These are phyloP conservation scores for Drosophila kanapiae DNA, from an alignment of 1,140 invertebrate genomes.

Conservation along the genomic window DNA sequence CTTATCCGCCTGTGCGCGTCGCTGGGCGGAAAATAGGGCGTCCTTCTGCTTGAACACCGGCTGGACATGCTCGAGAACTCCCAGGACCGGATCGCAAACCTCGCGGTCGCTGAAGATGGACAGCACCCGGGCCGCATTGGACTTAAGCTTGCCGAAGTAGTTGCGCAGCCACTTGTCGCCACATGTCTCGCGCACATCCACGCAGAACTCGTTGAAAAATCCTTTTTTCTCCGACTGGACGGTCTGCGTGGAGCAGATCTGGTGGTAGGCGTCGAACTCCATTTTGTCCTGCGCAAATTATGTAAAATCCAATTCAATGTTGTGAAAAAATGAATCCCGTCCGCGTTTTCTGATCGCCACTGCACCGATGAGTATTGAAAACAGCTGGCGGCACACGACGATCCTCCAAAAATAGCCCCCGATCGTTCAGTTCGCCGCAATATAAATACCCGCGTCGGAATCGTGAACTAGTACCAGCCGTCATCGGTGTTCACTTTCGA, in stretches of 20 bases:
- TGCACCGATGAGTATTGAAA: conserved; percentile 53
- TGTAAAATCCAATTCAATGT: conserved; percentile 56
- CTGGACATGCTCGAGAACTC: conserved; percentile 85
- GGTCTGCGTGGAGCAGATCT: conserved; percentile 87
- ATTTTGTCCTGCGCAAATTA: conserved; percentile 52
- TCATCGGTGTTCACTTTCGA: conserved; percentile 40
- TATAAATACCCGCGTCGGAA: conserved; percentile 61
- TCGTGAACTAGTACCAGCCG: conserved; percentile 36
- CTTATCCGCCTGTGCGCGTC: conserved; percentile 85
- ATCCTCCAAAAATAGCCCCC: conserved; percentile 74
- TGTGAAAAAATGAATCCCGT: conserved; percentile 31
- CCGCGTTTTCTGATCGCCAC: conserved; percentile 46
- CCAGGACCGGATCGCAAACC: conserved; percentile 85
- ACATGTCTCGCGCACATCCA: conserved; percentile 84
- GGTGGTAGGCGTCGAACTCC: conserved; percentile 82
- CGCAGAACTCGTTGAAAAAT: conserved; percentile 87
- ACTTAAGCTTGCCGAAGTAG: conserved; percentile 86
- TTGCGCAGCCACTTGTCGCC: conserved; percentile 86
- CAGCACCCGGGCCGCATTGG: conserved; percentile 86
- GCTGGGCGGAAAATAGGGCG: conserved; percentile 82
- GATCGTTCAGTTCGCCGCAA: conserved; percentile 62
- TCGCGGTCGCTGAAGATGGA: conserved; percentile 86
- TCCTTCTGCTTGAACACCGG: conserved; percentile 86
- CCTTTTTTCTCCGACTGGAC: conserved; percentile 87
- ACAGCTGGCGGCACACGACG: conserved; percentile 64